These are phyloP conservation scores for Galeopsomyia nigrocyanea DNA, from an alignment of 2,888 invertebrate genomes.

Conservation along the genomic window DNA sequence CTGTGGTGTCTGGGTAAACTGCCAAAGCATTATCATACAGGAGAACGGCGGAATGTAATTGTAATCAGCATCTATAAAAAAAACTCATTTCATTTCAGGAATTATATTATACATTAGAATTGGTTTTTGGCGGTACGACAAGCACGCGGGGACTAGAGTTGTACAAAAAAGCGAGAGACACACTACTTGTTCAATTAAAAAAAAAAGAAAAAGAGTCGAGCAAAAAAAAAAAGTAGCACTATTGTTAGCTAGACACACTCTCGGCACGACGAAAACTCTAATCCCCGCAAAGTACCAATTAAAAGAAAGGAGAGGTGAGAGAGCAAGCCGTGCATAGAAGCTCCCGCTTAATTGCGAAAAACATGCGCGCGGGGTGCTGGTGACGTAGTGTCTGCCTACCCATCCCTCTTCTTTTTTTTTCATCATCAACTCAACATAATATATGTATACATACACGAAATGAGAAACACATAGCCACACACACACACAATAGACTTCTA, in stretches of 20 bases:
- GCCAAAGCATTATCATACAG: constrained; percentile 25
- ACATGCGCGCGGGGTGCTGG: constrained; percentile 27
- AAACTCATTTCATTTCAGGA: too few species aligned
- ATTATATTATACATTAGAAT: too few species aligned
- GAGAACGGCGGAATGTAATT: too few species aligned
- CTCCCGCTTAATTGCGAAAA: constrained; percentile 38
- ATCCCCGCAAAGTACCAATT: constrained; percentile 23
- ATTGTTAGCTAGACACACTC: neutral
- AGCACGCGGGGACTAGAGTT: too few species aligned
- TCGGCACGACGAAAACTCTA: neutral
- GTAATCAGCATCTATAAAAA: too few species aligned
- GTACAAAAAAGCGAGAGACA: too few species aligned
- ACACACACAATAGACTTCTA: constrained; percentile 3
- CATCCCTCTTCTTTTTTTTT: too few species aligned
- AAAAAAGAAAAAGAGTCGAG: neutral
- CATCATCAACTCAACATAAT: neutral
- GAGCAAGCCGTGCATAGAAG: constrained; percentile 28
- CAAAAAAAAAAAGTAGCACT: constrained; percentile 12
- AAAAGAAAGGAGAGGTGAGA: neutral
- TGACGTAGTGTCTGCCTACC: constrained; percentile 20
- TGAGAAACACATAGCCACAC: constrained; percentile 13
- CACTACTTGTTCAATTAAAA: neutral
- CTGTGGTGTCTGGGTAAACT: constrained; percentile 62
- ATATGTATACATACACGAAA: constrained; percentile 1
- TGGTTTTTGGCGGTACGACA: too few species aligned